phyloP scores from a whole-genome alignment of 2,888 invertebrate species.

The Ommatoiulus sabulosus region DNA sequence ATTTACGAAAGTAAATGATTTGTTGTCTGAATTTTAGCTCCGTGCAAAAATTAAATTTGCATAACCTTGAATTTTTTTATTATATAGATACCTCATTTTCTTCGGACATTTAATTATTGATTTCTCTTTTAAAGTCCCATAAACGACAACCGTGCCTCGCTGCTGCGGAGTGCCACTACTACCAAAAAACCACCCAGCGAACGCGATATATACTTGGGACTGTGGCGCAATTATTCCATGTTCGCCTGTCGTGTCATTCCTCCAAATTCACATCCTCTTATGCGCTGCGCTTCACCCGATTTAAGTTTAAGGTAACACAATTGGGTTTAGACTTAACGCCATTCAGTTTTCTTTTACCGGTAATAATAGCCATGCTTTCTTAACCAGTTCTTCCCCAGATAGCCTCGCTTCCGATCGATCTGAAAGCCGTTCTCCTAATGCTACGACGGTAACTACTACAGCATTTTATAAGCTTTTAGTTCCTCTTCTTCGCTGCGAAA shows the following conservation, averaged over 20 bases:
- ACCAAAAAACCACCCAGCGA: slow-evolving; percentile 93
- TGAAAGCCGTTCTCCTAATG: slow-evolving; percentile 80
- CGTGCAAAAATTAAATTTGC: neutral
- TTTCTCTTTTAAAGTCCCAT: slow-evolving; percentile 79
- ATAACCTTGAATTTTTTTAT: neutral
- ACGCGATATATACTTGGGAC: slow-evolving; percentile 92
- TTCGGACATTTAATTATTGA: slow-evolving; percentile 59
- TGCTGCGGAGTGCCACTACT: slow-evolving; percentile 87
- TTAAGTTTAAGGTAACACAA: slow-evolving; percentile 83
- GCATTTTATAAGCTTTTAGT: slow-evolving; percentile 93
- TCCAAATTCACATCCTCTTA: slow-evolving; percentile 85
- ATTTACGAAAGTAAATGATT: too few relatives aligned
- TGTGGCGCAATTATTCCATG: slow-evolving; percentile 98
- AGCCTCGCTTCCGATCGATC: slow-evolving; percentile 80
- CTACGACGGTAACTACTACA: slow-evolving; percentile 77
- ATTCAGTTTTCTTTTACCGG: neutral
- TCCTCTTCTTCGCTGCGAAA: slow-evolving; percentile 92
- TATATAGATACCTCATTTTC: slow-evolving; percentile 39
- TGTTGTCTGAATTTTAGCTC: neutral
- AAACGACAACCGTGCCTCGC: slow-evolving; percentile 94
- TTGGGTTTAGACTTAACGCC: neutral
- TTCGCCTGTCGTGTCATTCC: slow-evolving; percentile 97
- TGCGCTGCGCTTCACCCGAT: slow-evolving; percentile 93
- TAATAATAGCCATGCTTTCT: slow-evolving; percentile 47
- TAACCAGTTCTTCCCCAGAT: slow-evolving; percentile 87